Base-by-base conservation (phyloP, 2,888 invertebrate species). In the Diaprepes abbreviatus region DNA sequence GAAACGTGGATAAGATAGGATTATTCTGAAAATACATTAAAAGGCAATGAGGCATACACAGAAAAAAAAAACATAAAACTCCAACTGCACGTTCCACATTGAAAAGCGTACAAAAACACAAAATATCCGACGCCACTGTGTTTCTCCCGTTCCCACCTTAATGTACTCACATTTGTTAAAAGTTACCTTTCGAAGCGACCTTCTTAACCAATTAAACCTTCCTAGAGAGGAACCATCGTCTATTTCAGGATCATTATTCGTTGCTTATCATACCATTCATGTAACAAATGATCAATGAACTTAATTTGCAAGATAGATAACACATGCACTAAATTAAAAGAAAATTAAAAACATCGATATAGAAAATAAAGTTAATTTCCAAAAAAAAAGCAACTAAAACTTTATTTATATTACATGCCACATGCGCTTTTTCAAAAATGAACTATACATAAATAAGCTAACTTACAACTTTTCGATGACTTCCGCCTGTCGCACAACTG, bases 401-500 rank as follows among this genome's bases (percentile, higher is more conserved):
- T n/a, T n/a, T n/a, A n/a, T n/a, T n/a, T n/a, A n/a, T n/a, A n/a
- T n/a, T n/a, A n/a, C n/a, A n/a, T n/a, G n/a, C n/a, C n/a, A n/a
- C n/a, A n/a, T n/a, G n/a, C n/a, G n/a, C n/a, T n/a, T n/a, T n/a
- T n/a, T n/a, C n/a, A n/a, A n/a, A n/a, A n/a, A n/a, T n/a, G n/a
- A n/a, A n/a, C n/a, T n/a, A n/a, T n/a, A n/a, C n/a, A n/a, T n/a
- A n/a, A n/a, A n/a, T n/a, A n/a, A n/a, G n/a, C n/a, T n/a, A n/a
- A 35, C 74, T 75, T 67, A 78, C 78, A 68, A 73, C 64, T 83
- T 76, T 63, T 82, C 24, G 80, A 85, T 76, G 83, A 81, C 85
- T 80, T 88, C 84, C 70, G 79, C 43, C 83, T 82, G 80, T 84
- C 86, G 24, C 82, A 82, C 21, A 86, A 78, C 72, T 84, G 81